A percentile compares a stretch with the other conserved stretches of the same genome.
Evolutionary conservation across 2,113 vertebrate genomes (phyloP).

Genomic region (Vulpes ferrilata): DNA sequence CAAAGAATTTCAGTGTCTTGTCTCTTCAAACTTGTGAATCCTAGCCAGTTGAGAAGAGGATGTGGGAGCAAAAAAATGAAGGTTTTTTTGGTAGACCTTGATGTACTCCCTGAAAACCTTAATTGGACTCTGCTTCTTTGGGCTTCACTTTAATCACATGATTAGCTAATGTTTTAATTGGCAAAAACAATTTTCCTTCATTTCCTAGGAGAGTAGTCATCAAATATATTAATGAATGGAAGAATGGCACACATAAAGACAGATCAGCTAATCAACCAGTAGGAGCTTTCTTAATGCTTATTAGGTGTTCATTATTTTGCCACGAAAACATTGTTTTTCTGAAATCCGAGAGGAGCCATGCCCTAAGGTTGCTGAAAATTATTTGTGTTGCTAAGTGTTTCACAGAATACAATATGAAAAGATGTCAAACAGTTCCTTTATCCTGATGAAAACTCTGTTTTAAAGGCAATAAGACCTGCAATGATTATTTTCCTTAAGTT

Average conservation of each 20-base stretch:
- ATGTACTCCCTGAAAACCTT: not conserved
- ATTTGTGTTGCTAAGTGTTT: not conserved
- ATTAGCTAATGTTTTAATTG: not conserved
- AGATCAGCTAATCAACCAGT: not conserved
- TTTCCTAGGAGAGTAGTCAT: not conserved
- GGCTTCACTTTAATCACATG: not conserved
- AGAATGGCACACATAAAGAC: not conserved
- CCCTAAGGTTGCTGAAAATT: not conserved
- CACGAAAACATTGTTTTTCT: slow-evolving; percentile 2
- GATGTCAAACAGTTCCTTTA: not conserved
- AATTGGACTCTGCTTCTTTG: not conserved
- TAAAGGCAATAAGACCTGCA: not conserved
- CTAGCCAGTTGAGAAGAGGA: not conserved
- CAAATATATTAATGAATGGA: not conserved
- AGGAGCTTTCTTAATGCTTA: slow-evolving; percentile 22
- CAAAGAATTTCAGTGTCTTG: not conserved
- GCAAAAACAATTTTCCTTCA: not conserved
- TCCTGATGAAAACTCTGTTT: not conserved
- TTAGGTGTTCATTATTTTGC: slow-evolving; percentile 12
- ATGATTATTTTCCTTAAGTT: not conserved
- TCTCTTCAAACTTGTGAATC: not conserved
- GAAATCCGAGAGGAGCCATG: not conserved
- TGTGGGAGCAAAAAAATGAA: not conserved
- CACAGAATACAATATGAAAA: not conserved
- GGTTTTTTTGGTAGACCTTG: not conserved